These are phyloP conservation scores for Cyclophora albipunctata DNA, from an alignment of 2,888 invertebrate genomes.

Conservation along the genomic window DNA sequence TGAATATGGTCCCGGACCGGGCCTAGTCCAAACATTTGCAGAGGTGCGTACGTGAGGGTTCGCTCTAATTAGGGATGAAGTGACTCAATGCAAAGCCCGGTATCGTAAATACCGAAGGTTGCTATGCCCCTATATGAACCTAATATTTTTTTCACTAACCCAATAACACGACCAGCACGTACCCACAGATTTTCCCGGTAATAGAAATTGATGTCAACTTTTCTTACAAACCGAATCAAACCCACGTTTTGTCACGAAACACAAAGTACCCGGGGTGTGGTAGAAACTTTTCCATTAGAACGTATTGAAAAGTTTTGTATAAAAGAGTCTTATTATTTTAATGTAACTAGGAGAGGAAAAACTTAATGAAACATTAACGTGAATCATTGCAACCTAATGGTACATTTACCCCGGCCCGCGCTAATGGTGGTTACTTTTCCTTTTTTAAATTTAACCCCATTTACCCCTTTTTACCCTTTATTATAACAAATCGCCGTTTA, in stretches of 20 bases:
- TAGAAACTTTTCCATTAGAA: conserved; percentile 15
- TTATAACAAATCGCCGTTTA: conserved; percentile 25
- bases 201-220: conserved; percentile 7
- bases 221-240: not conserved
- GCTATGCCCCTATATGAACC: not conserved
- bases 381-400: conserved; percentile 16
- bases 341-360: conserved; percentile 11
- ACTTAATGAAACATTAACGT: conserved; percentile 18
- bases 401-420: conserved; percentile 14
- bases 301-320: conserved; percentile 13
- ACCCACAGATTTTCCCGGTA: conserved; percentile 6
- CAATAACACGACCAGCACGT: conserved; percentile 6
- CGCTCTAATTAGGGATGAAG: conserved; percentile 48
- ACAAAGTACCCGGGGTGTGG: not conserved
- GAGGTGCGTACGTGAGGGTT: conserved; percentile 47
- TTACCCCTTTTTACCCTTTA: conserved; percentile 26
- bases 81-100: conserved; percentile 24
- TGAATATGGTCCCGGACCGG: conserved; percentile 19
- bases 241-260: no score
- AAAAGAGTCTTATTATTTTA: conserved; percentile 11
- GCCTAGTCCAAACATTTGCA: conserved; percentile 44
- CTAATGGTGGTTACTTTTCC: conserved; percentile 32
- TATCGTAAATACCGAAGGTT: conserved; percentile 7
- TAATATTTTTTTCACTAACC: conserved; percentile 4
- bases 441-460: conserved; percentile 28